Percentiles rank a stretch among this genome's conserved stretches.
These are phyloP conservation scores for Pseudomyrmex cubaensis DNA, from an alignment of 1,140 invertebrate genomes.

Conservation along the genomic window DNA sequence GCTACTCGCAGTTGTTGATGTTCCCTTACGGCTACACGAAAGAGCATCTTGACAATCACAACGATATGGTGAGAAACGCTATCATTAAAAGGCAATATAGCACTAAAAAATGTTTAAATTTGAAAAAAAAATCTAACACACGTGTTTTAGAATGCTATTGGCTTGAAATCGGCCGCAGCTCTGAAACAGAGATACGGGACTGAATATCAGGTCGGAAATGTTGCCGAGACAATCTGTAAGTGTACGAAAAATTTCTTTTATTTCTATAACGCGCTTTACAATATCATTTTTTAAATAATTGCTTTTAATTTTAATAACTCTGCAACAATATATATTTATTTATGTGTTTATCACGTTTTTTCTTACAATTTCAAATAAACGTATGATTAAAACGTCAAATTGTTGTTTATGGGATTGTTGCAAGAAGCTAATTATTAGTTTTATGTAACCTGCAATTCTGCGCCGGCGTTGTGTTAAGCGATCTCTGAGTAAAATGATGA, in stretches of 20 bases:
- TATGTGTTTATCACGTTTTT: no score
- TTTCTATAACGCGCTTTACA: not conserved
- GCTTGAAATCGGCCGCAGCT: constrained; percentile 86
- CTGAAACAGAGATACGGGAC: constrained; percentile 88
- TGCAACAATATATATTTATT: no score
- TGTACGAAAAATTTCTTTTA: constrained; percentile 40
- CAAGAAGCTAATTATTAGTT: no score
- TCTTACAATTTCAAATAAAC: no score
- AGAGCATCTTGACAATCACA: constrained; percentile 87
- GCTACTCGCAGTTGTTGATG: constrained; percentile 90
- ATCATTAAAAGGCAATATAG: not conserved
- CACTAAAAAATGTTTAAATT: not conserved
- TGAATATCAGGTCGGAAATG: constrained; percentile 86
- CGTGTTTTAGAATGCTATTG: constrained; percentile 85
- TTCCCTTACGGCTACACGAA: constrained; percentile 89
- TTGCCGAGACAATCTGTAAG: constrained; percentile 87
- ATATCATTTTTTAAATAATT: no score
- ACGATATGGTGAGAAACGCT: constrained; percentile 85
- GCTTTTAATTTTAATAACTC: no score
- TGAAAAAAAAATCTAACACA: no score
- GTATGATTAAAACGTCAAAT: no score
- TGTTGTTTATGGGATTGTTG: no score
- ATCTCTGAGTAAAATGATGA: no score
- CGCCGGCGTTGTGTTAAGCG: no score
- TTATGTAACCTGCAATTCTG: no score